phyloP scores from a whole-genome alignment of 2,113 vertebrate genomes.

The Mus musculus region DNA sequence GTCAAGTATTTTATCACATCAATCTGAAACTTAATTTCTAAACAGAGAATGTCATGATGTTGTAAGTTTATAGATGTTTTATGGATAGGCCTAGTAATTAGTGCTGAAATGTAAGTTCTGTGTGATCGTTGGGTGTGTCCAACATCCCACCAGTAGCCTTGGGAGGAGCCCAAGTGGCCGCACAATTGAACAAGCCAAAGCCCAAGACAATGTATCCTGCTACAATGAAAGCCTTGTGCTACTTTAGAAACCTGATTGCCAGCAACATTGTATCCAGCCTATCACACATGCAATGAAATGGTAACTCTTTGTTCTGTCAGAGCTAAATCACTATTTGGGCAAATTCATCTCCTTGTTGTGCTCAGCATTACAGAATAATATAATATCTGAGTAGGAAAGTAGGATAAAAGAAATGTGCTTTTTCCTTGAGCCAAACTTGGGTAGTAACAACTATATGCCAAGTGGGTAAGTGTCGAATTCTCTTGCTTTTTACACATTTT shows the following conservation, averaged over 20 bases:
- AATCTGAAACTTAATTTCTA: not conserved
- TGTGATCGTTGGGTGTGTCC: not conserved
- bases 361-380: constrained; percentile 3
- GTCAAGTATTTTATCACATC: not conserved
- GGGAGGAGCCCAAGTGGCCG: not conserved
- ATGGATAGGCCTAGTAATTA: not conserved
- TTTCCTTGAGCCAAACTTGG: constrained; percentile 10
- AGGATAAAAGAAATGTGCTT: constrained; percentile 30
- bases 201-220: constrained; percentile 11
- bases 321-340: constrained; percentile 18
- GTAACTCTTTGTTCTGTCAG: constrained; percentile 17
- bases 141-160: not conserved
- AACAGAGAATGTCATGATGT: not conserved
- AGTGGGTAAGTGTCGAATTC: not conserved
- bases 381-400: not conserved
- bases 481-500: constrained; percentile 46
- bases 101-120: not conserved
- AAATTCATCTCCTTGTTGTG: constrained; percentile 1
- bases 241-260: constrained; percentile 58
- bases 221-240: constrained; percentile 62
- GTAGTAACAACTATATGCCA: not conserved
- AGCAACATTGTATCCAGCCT: constrained; percentile 55
- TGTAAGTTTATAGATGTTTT: constrained; percentile 3
- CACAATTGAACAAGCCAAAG: constrained; percentile 9
- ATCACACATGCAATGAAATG: constrained; percentile 54